A percentile compares a stretch with the other conserved stretches of the same genome.
Conservation (phyloP, 2,113 vertebrate genomes). For the Brachyhypopomus occidentalis region DNA sequence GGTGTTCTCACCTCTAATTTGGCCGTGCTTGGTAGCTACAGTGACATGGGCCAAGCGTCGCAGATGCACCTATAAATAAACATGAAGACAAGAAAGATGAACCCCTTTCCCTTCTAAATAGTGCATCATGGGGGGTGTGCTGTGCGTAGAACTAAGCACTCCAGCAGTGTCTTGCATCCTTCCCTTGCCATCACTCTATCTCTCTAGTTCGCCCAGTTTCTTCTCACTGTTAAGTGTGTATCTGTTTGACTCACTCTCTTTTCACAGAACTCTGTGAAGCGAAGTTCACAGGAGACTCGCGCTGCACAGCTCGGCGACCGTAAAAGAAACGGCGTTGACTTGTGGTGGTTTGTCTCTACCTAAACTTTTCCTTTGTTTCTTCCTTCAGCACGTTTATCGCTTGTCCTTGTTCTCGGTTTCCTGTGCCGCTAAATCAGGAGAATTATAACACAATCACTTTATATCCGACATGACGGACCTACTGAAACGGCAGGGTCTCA, state of each 20-base stretch:
- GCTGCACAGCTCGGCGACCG: neutral
- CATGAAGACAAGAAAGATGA: conserved; percentile 59
- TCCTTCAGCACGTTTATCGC: neutral
- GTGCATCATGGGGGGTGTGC: conserved; percentile 52
- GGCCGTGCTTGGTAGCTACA: conserved; percentile 63
- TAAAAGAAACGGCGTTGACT: neutral
- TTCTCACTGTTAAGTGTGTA: no score
- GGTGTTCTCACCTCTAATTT: conserved; percentile 68
- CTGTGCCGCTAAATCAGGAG: neutral
- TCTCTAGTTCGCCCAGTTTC: neutral
- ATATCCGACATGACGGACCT: conserved; percentile 21
- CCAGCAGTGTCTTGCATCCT: neutral
- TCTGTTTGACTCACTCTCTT: neutral
- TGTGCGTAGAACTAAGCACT: conserved; percentile 29
- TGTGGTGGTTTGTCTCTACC: neutral
- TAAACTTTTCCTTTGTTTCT: neutral
- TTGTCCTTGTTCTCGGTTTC: neutral
- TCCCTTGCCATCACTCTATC: neutral
- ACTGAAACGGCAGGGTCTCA: conserved; percentile 15
- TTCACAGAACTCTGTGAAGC: conserved; percentile 12
- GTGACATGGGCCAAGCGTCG: conserved; percentile 61
- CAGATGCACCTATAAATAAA: conserved; percentile 70
- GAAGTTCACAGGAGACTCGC: conserved; percentile 3
- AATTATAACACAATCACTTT: conserved; percentile 16
- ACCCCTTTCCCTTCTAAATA: conserved; percentile 61